Conservation (phyloP, 2,888 invertebrate species). For the Baronia brevicornis region DNA sequence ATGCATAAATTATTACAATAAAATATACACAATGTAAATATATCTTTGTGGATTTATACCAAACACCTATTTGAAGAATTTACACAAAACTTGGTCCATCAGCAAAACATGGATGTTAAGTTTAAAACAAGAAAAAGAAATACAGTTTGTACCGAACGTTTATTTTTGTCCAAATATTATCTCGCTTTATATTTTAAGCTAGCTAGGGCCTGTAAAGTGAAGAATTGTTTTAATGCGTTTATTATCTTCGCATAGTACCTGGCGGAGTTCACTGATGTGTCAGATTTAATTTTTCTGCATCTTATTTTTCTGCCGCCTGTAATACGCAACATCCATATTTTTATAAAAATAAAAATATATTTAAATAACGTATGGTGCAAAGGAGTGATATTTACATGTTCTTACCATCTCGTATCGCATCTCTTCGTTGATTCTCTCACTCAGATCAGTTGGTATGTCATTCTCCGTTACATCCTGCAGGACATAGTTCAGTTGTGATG, state of each 20-base stretch:
- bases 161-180: slow-evolving; percentile 30
- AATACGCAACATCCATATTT: slow-evolving; percentile 41
- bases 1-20: slow-evolving; percentile 60
- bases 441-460: slow-evolving; percentile 94
- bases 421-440: slow-evolving; percentile 92
- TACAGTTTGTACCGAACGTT: slow-evolving; percentile 5
- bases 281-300: slow-evolving; percentile 65
- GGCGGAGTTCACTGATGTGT: slow-evolving; percentile 57
- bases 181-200: slow-evolving; percentile 69
- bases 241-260: slow-evolving; percentile 68
- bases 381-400: slow-evolving; percentile 68
- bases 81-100: slow-evolving; percentile 23
- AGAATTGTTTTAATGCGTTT: slow-evolving; percentile 70
- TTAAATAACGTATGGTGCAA: slow-evolving; percentile 16
- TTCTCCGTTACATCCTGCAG: slow-evolving; percentile 91
- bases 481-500: slow-evolving; percentile 88
- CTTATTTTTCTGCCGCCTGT: slow-evolving; percentile 72
- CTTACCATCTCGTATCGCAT: slow-evolving; percentile 92
- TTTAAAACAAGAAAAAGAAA: slow-evolving; percentile 15
- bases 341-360: slow-evolving; percentile 36
- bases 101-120: slow-evolving; percentile 18
- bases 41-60: slow-evolving; percentile 27
- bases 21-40: slow-evolving; percentile 56
- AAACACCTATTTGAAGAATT: slow-evolving; percentile 47
- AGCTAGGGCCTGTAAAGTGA: slow-evolving; percentile 67